Base-by-base conservation (phyloP, 2,797 vertebrate species). In the Lutjanus argentimaculatus region DNA sequence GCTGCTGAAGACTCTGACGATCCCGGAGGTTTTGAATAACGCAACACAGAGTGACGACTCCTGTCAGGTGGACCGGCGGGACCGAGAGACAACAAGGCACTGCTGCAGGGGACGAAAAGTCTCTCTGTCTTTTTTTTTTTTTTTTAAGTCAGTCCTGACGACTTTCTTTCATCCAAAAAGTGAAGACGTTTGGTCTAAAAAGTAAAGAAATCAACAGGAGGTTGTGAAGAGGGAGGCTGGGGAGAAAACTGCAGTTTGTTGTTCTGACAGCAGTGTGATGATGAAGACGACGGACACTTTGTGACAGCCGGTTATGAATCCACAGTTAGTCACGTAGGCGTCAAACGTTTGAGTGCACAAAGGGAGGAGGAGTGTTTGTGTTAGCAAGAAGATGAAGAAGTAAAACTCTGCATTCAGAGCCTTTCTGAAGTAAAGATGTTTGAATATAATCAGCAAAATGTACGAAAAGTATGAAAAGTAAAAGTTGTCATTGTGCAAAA, bases 21-120 rank as follows among this genome's bases (percentile, higher is more conserved):
- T 81, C 80, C 84, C 82, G 0, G 19, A 86, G 86, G 84, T 79
- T 84, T 79, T 72, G 19, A 84, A 79, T 78, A 76, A 82, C 30
- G 43, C 75, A 73, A 36, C 75, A 43, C 46, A 12, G 83, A 68
- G 22, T 30, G 73, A 87, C 48, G 68, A 42, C 11, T 75, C 63
- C 71, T 71, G 83, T 82, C 88, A 89, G 88, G 76, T 59, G 25
- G 49, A 72, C 49, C 61, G 8, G 62, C 0, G 83, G 76, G 85
- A 82, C 49, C 0, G 15, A 65, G 30, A 68, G 36, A 77, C 78
- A 68, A 79, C 80, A 55, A 83, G 85, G 83, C 65, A 25, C 15
- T 1, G 69, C 88, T 72, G 72, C 52, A 74, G 67, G 83, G 75
- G 45, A 72, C 45, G 53, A 62, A 78, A 53, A 55, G 43, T 8